phyloP scores from a whole-genome alignment of 2,888 invertebrate genomes.

The Electrophaes corylata region DNA sequence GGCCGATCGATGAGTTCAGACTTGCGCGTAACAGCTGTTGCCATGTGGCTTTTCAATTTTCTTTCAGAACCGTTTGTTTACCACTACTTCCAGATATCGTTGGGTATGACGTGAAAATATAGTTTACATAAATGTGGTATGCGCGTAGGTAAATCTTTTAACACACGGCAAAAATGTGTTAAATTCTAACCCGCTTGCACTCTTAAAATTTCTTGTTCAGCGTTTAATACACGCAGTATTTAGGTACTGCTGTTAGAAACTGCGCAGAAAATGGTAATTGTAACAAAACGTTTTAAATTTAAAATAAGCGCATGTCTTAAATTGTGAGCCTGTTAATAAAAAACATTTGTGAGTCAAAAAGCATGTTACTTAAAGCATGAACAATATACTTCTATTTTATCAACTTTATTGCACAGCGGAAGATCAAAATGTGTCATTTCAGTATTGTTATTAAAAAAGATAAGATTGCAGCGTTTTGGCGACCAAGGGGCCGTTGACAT shows the following conservation, averaged over 20 bases:
- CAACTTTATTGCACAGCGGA: slow-evolving; percentile 34
- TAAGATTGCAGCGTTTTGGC: slow-evolving; percentile 40
- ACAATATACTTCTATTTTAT: slow-evolving; percentile 20
- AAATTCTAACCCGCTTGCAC: neutral
- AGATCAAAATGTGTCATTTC: slow-evolving; percentile 41
- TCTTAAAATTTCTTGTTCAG: slow-evolving; percentile 1
- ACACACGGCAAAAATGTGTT: neutral
- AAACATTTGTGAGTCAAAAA: neutral
- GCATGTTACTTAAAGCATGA: no score
- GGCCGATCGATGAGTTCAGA: slow-evolving; percentile 32
- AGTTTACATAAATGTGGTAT: neutral
- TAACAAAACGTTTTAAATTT: no score
- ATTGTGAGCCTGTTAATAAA: no score
- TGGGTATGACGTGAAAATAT: slow-evolving; percentile 4
- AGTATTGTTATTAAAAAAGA: slow-evolving; percentile 38
- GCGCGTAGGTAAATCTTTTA: neutral
- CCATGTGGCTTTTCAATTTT: slow-evolving; percentile 13
- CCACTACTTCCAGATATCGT: neutral
- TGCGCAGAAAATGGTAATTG: no score
- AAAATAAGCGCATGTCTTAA: no score
- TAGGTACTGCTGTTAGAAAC: no score
- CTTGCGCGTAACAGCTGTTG: slow-evolving; percentile 32
- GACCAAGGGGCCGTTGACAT: slow-evolving; percentile 37
- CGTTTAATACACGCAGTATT: no score
- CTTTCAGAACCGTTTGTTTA: neutral